phyloP scores from a whole-genome alignment of 1,140 invertebrate genomes.

The Anastrepha obliqua region DNA sequence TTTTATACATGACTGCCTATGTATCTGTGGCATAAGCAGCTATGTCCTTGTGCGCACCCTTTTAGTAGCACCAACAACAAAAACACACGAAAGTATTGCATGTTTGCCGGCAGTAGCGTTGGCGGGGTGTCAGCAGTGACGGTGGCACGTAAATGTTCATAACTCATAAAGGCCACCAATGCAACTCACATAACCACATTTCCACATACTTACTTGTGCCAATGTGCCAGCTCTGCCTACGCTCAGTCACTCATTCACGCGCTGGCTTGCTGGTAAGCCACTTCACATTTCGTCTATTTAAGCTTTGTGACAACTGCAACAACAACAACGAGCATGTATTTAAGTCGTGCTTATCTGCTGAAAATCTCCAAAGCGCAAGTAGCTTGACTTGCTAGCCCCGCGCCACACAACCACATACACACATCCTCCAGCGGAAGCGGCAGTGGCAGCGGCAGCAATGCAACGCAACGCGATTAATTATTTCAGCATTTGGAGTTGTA shows the following conservation, averaged over 20 bases:
- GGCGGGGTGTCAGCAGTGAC: slow-evolving; percentile 30
- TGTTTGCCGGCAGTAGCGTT: slow-evolving; percentile 24
- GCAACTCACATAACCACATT: slow-evolving; percentile 8
- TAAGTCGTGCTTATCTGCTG: slow-evolving; percentile 8
- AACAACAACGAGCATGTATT: background rate
- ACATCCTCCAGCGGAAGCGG: background rate
- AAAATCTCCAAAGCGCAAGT: slow-evolving; percentile 16
- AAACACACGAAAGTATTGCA: background rate
- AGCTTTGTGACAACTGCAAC: slow-evolving; percentile 22
- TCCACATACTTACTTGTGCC: background rate
- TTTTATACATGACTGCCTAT: background rate
- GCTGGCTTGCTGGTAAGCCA: background rate
- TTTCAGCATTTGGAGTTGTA: slow-evolving; percentile 37
- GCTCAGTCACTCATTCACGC: background rate
- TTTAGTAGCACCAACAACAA: background rate
- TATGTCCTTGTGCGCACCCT: slow-evolving; percentile 41
- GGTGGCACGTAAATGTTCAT: slow-evolving; percentile 36
- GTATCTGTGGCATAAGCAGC: background rate
- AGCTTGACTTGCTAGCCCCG: background rate
- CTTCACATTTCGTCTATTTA: slow-evolving; percentile 44
- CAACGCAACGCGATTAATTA: slow-evolving; percentile 1
- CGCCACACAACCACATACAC: background rate
- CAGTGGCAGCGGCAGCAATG: background rate
- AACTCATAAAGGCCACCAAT: slow-evolving; percentile 48
- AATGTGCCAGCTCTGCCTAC: background rate